Conservation (phyloP, 2,113 vertebrate genomes). For the Campylomormyrus numenius region DNA sequence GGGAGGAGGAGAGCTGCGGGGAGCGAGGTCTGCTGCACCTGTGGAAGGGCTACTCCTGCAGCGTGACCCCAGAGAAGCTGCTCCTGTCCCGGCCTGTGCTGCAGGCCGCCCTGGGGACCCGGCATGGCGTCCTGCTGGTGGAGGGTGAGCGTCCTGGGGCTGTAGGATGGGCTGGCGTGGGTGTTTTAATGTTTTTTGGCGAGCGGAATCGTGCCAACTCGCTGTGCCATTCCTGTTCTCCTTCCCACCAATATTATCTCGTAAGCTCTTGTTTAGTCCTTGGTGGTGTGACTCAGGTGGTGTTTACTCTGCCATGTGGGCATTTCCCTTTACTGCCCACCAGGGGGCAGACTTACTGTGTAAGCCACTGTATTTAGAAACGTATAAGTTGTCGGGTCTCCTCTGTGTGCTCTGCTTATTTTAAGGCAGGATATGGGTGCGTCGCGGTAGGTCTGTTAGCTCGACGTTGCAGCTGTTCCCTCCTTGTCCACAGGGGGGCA, state of each 20-base stretch:
- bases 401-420: background rate
- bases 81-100: constrained; percentile 72
- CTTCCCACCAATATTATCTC: background rate
- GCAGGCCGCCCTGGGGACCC: constrained; percentile 77
- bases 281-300: background rate
- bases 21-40: constrained; percentile 79
- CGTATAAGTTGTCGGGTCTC: background rate
- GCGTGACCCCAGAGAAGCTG: constrained; percentile 71
- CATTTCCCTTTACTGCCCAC: background rate
- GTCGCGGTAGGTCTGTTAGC: background rate
- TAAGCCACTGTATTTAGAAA: background rate
- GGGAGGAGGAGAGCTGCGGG: constrained; percentile 61
- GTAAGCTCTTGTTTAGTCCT: background rate
- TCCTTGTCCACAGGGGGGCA: constrained; percentile 67
- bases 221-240: background rate
- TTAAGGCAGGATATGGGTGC: background rate
- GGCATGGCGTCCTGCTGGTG: constrained; percentile 79
- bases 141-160: constrained; percentile 65
- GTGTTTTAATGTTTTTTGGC: background rate
- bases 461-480: background rate
- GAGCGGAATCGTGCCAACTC: background rate
- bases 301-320: background rate
- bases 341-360: background rate
- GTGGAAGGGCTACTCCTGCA: constrained; percentile 82
- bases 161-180: background rate